Percentiles rank a stretch among this genome's conserved stretches.
phyloP scores from a whole-genome alignment of 2,797 vertebrate species.

The Gallirallus australis region DNA sequence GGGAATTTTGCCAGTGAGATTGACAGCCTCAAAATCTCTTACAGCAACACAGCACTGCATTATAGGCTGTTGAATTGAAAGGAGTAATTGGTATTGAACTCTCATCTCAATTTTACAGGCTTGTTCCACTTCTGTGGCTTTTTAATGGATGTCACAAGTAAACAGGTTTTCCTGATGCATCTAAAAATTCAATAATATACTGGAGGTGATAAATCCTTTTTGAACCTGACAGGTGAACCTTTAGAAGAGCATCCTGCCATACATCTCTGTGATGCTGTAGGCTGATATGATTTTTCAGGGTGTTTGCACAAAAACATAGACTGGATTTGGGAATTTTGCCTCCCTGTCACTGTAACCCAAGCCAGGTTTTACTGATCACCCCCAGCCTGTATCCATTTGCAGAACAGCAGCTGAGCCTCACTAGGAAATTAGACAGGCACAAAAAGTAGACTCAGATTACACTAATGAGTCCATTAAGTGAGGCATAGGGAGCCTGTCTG shows the following conservation, averaged over 20 bases:
- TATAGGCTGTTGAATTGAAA: not conserved
- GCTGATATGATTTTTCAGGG: not conserved
- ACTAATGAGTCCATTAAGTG: constrained; percentile 62
- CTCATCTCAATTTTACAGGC: not conserved
- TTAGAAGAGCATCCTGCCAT: not conserved
- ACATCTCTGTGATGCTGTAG: not conserved
- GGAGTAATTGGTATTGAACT: not conserved
- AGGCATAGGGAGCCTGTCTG: constrained; percentile 36
- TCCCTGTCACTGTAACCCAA: not conserved
- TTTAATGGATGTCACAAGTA: not conserved
- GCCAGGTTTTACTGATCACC: not conserved
- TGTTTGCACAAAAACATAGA: not conserved
- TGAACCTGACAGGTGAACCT: not conserved
- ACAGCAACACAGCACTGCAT: not conserved
- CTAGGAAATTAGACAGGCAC: constrained; percentile 49
- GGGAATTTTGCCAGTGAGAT: not conserved
- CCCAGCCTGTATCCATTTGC: constrained; percentile 21
- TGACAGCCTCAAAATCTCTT: not conserved
- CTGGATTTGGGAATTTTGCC: not conserved
- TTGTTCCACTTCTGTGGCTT: not conserved
- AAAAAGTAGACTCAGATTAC: constrained; percentile 55
- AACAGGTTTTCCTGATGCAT: not conserved
- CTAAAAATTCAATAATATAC: not conserved
- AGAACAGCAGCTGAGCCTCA: constrained; percentile 21
- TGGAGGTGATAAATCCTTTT: not conserved